Conservation (phyloP, 2,113 vertebrate genomes). For the Cyprinodon tularosa region DNA sequence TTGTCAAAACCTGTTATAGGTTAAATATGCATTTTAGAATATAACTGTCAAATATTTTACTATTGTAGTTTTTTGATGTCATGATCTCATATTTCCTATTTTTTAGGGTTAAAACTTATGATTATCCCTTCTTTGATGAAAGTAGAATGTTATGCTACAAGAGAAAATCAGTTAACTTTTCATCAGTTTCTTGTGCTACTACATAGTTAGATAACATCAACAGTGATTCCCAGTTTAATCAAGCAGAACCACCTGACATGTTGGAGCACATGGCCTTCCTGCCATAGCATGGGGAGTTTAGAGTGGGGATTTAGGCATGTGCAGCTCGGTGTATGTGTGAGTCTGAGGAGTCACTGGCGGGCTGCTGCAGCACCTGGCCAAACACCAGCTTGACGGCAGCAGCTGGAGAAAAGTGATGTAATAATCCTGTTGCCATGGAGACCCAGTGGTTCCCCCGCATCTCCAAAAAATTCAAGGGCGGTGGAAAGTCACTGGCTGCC, state of each 20-base stretch:
- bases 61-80: neutral
- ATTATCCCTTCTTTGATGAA: neutral
- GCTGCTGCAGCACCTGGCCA: conserved; percentile 63
- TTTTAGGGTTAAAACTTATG: neutral
- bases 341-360: conserved; percentile 55
- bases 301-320: conserved; percentile 35
- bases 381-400: conserved; percentile 72
- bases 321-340: conserved; percentile 19
- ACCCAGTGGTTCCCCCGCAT: conserved; percentile 65
- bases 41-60: neutral
- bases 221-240: neutral
- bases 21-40: neutral
- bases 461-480: conserved; percentile 74
- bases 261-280: conserved; percentile 1
- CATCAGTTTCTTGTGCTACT: neutral
- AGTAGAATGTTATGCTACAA: neutral
- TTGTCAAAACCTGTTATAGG: neutral
- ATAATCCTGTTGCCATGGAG: conserved; percentile 79
- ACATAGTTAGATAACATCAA: neutral
- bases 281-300: conserved; percentile 28
- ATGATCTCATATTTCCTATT: neutral
- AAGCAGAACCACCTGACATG: neutral
- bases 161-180: neutral
- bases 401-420: conserved; percentile 72
- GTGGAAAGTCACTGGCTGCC: conserved; percentile 67